Percentiles rank a stretch among this genome's conserved stretches.
phyloP scores from a whole-genome alignment of 64 coral and sea anemone genomes.

The Porites australiensis region DNA sequence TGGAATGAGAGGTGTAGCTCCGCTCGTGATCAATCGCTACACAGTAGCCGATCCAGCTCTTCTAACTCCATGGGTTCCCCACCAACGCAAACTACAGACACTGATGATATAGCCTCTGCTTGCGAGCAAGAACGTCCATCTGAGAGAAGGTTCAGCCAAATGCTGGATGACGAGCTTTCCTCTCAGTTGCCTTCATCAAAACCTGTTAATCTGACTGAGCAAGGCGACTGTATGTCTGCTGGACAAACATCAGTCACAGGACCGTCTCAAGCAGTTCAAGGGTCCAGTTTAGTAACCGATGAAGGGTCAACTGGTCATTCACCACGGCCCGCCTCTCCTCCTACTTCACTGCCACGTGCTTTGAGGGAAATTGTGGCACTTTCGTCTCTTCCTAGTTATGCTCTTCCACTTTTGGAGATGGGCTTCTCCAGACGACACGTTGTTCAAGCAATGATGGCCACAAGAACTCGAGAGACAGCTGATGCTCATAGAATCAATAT shows the following conservation, averaged over 20 bases:
- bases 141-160: constrained; percentile 29
- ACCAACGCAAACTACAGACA: neutral
- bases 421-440: constrained; percentile 87
- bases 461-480: constrained; percentile 64
- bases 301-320: neutral
- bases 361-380: constrained; percentile 73
- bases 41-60: constrained; percentile 63
- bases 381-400: constrained; percentile 74
- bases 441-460: constrained; percentile 84
- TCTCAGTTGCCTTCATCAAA: constrained; percentile 1
- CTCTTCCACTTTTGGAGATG: constrained; percentile 88
- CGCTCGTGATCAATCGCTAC: constrained; percentile 1
- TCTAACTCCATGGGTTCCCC: constrained; percentile 16
- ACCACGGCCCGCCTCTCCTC: constrained; percentile 55
- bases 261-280: neutral
- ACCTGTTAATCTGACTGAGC: neutral
- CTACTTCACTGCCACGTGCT: constrained; percentile 57
- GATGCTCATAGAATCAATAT: constrained; percentile 79
- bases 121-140: constrained; percentile 18
- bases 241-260: neutral
- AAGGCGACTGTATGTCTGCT: neutral
- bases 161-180: constrained; percentile 18
- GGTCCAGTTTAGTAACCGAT: neutral
- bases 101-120: neutral
- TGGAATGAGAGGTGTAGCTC: neutral